Conservation (phyloP, 2,113 vertebrate species). For the Oncorhynchus kisutch region DNA sequence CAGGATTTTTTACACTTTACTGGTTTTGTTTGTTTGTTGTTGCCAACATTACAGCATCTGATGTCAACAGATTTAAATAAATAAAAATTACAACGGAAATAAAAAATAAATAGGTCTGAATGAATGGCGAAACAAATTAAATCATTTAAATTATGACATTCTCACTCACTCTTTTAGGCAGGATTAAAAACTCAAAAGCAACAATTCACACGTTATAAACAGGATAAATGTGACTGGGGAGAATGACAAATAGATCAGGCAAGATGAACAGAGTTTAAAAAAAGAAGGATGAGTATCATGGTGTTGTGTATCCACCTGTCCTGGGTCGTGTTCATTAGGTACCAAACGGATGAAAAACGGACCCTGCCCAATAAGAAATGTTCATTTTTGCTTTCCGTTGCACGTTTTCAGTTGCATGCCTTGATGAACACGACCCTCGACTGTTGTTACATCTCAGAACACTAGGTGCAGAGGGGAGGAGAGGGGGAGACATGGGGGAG, state of each 20-base stretch:
- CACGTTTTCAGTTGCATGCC: too few species aligned
- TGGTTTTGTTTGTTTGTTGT: conserved; percentile 57
- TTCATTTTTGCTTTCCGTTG: too few species aligned
- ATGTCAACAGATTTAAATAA: conserved; percentile 70
- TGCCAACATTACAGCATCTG: conserved; percentile 82
- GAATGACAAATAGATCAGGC: conserved; percentile 18
- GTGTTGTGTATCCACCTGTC: neutral
- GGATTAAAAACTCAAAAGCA: conserved; percentile 78
- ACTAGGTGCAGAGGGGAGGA: too few species aligned
- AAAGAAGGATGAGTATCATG: neutral
- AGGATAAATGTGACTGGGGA: conserved; percentile 63
- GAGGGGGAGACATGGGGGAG: too few species aligned
- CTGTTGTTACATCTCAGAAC: too few species aligned
- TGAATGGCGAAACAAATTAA: conserved; percentile 45
- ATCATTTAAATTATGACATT: conserved; percentile 51
- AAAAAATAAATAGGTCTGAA: conserved; percentile 52
- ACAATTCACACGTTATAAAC: conserved; percentile 66
- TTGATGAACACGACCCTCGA: too few species aligned
- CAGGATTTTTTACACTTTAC: conserved; percentile 95
- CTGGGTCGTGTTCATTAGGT: neutral
- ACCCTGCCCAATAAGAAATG: too few species aligned
- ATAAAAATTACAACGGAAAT: too few species aligned
- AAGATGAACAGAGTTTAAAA: conserved; percentile 16
- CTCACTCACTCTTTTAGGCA: conserved; percentile 48
- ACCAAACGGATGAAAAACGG: too few species aligned